phyloP scores from a whole-genome alignment of 2,113 vertebrate genomes.

The Apteryx mantelli region DNA sequence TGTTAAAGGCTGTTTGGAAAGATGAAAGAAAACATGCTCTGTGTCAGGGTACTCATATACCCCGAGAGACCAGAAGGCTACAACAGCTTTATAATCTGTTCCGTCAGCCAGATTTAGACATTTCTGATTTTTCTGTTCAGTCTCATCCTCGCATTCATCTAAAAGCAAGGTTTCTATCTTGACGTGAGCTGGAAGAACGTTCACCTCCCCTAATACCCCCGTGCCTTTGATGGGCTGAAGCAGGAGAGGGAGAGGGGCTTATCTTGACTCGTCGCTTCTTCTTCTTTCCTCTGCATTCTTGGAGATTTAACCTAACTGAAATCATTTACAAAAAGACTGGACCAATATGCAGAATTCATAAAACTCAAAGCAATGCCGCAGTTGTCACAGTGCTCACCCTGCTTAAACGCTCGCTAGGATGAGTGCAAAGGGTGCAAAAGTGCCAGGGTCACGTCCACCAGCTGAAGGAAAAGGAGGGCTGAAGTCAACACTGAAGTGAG shows the following conservation, averaged over 20 bases:
- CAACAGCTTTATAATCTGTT: neutral
- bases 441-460: neutral
- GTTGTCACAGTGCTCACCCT: neutral
- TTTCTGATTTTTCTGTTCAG: neutral
- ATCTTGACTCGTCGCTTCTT: neutral
- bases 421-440: neutral
- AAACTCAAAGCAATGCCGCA: neutral
- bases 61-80: neutral
- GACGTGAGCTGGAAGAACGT: neutral
- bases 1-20: neutral
- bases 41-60: neutral
- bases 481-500: neutral
- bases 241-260: neutral
- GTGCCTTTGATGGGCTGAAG: conserved; percentile 28
- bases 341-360: neutral
- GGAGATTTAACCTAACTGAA: neutral
- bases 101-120: neutral
- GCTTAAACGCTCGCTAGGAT: neutral
- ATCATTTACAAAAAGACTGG: neutral
- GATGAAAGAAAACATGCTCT: neutral
- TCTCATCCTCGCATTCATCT: neutral
- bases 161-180: neutral
- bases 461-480: neutral
- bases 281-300: neutral
- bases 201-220: neutral